Evolutionary conservation across 2,113 vertebrate genomes (phyloP).

Genomic region (Ursus arctos): DNA sequence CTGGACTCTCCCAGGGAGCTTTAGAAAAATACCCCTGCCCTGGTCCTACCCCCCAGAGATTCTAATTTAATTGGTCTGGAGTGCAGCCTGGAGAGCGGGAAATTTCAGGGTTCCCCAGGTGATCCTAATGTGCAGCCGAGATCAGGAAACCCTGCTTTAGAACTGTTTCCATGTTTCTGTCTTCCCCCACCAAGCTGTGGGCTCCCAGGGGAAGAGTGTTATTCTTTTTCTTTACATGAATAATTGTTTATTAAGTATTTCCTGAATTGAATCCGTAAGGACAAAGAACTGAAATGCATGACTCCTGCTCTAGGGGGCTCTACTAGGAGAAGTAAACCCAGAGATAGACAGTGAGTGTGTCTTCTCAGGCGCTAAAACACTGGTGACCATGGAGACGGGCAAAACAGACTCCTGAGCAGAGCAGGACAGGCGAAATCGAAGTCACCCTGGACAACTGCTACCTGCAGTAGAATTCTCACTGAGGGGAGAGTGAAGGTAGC

Average conservation of each 20-base stretch:
- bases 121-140: not conserved
- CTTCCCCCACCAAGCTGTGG: not conserved
- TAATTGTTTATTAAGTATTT: constrained; percentile 52
- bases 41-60: not conserved
- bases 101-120: not conserved
- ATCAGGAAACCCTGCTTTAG: not conserved
- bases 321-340: not conserved
- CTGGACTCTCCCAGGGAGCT: not conserved
- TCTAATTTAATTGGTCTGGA: not conserved
- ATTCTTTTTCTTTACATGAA: constrained; percentile 36
- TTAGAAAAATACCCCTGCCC: not conserved
- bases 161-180: not conserved
- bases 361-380: not conserved
- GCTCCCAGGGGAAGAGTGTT: not conserved
- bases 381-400: not conserved
- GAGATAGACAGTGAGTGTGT: not conserved
- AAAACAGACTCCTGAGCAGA: not conserved
- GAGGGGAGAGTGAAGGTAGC: not conserved
- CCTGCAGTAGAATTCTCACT: not conserved
- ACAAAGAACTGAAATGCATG: constrained; percentile 22
- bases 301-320: not conserved
- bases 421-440: not conserved
- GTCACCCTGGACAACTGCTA: not conserved
- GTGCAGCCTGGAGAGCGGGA: not conserved
- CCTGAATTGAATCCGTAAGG: not conserved